Evolutionary conservation across 2,113 vertebrate genomes (phyloP).

Genomic region (Ceyx melanurus): DNA sequence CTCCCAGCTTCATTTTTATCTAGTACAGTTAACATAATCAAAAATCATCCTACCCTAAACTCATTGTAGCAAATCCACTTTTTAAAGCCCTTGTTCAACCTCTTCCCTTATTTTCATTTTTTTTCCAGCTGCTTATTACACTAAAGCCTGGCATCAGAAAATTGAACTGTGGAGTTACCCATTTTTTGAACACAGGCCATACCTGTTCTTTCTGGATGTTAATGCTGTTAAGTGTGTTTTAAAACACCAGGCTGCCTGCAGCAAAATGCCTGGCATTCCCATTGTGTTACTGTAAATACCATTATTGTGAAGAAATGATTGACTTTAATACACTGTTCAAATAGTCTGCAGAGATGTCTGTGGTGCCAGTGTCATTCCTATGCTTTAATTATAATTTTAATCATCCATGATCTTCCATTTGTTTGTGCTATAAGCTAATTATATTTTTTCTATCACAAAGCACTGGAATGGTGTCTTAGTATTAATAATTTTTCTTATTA

Average conservation of each 20-base stretch:
- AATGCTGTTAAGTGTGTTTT: conserved; percentile 48
- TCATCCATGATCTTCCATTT: conserved; percentile 65
- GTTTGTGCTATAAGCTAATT: conserved; percentile 63
- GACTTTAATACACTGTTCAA: conserved; percentile 45
- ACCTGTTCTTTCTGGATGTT: conserved; percentile 63
- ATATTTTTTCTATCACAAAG: conserved; percentile 63
- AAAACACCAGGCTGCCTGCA: conserved; percentile 53
- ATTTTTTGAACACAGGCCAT: conserved; percentile 50
- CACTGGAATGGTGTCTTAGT: not conserved
- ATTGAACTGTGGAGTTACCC: conserved; percentile 40
- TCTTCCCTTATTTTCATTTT: conserved; percentile 72
- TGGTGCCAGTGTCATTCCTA: conserved; percentile 35
- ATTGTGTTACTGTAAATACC: conserved; percentile 71
- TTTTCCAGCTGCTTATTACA: conserved; percentile 69
- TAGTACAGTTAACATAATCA: conserved; percentile 67
- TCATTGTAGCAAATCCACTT: conserved; percentile 66
- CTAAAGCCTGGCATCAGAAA: conserved; percentile 63
- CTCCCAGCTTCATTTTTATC: conserved; percentile 66
- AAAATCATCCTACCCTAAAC: conserved; percentile 64
- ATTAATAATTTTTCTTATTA: conserved; percentile 64
- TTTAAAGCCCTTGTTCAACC: conserved; percentile 63
- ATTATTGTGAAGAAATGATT: conserved; percentile 67
- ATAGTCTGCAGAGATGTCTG: conserved; percentile 62
- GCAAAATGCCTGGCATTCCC: conserved; percentile 57
- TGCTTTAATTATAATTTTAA: conserved; percentile 75